phyloP scores from a whole-genome alignment of 2,113 vertebrate genomes.

The Struthio camelus region DNA sequence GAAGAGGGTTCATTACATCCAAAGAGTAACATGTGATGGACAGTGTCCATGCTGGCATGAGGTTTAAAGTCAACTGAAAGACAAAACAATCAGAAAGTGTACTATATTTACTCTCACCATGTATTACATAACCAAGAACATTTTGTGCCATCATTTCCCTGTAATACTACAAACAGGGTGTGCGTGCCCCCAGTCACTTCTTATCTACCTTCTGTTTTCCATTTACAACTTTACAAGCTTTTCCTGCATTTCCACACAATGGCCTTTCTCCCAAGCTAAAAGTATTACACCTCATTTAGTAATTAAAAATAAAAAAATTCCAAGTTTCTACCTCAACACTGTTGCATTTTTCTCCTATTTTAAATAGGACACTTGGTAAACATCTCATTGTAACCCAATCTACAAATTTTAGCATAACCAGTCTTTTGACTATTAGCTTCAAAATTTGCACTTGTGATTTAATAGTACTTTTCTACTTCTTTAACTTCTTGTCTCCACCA shows the following conservation, averaged over 20 bases:
- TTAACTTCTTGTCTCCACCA: not conserved
- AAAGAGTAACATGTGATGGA: slow-evolving; percentile 96
- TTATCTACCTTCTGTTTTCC: not conserved
- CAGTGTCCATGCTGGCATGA: slow-evolving; percentile 93
- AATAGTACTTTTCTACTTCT: not conserved
- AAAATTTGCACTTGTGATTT: not conserved
- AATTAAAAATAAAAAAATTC: not conserved
- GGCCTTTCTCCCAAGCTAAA: not conserved
- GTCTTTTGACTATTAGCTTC: not conserved
- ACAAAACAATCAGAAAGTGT: too few relatives aligned
- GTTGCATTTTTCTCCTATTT: not conserved
- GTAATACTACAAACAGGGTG: not conserved
- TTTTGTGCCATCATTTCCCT: not conserved
- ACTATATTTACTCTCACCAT: not conserved
- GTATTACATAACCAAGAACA: not conserved
- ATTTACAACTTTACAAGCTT: not conserved
- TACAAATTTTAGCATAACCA: not conserved
- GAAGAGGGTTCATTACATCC: slow-evolving; percentile 90
- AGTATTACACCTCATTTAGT: not conserved
- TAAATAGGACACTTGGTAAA: not conserved
- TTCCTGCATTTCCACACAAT: not conserved
- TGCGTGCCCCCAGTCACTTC: not conserved
- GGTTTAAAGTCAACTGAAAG: slow-evolving; percentile 94
- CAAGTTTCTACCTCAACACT: not conserved
- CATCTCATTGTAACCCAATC: not conserved